Conservation (phyloP, 1,140 invertebrate genomes). For the Drosophila repleta region DNA sequence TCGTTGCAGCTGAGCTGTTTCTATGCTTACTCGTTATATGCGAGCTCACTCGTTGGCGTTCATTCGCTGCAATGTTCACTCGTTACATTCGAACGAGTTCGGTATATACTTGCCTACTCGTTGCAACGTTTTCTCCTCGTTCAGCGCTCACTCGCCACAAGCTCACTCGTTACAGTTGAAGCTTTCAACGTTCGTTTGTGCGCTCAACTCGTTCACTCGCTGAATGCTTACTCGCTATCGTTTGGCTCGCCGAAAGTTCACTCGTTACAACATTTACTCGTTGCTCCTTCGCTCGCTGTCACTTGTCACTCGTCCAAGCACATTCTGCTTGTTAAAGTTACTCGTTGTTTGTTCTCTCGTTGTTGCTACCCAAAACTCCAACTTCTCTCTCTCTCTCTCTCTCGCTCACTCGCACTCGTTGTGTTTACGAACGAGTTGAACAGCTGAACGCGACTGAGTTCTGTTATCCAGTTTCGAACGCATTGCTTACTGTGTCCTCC, state of each 20-base stretch:
- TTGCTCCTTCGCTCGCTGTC: background rate
- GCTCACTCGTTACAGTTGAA: background rate
- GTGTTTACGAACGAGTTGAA: slow-evolving; percentile 1
- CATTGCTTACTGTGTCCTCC: slow-evolving; percentile 19
- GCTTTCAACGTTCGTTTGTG: too few relatives aligned
- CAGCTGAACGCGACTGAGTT: slow-evolving; percentile 3
- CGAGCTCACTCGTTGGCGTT: background rate
- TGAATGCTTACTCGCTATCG: background rate
- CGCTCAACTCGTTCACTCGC: background rate
- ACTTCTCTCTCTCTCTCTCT: slow-evolving; percentile 4
- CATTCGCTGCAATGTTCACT: slow-evolving; percentile 1
- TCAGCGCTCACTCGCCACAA: background rate
- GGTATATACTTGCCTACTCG: too few relatives aligned
- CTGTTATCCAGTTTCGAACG: slow-evolving; percentile 12
- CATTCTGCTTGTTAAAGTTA: background rate
- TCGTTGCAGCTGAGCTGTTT: too few relatives aligned
- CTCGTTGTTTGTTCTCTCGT: background rate
- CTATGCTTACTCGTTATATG: too few relatives aligned
- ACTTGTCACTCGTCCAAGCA: background rate
- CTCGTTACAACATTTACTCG: too few relatives aligned
- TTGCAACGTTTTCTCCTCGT: too few relatives aligned
- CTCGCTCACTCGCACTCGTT: background rate
- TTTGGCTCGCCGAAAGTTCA: background rate
- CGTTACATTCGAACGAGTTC: too few relatives aligned
- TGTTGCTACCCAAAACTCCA: slow-evolving; percentile 5